Conservation (phyloP, 2,797 vertebrate species). For the Lepilemur septentrionalis region DNA sequence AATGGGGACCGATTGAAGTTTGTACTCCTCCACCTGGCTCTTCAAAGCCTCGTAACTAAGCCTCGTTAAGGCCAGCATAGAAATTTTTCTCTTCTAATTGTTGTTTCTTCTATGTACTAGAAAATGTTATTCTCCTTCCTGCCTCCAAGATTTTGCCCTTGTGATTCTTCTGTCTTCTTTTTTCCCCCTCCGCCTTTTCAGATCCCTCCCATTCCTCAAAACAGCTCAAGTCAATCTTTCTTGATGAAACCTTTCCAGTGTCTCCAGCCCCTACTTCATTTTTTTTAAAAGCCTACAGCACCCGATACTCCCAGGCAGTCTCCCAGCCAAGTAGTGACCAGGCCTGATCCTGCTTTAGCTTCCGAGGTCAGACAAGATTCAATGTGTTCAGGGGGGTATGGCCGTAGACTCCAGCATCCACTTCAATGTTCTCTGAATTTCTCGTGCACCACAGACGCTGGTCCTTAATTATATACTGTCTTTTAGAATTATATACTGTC, state of each 20-base stretch:
- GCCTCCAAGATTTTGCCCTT: not conserved
- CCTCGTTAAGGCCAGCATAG: not conserved
- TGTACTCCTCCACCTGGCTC: not conserved
- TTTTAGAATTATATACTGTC: not conserved
- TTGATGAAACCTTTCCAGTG: not conserved
- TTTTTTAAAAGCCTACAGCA: not conserved
- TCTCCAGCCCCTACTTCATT: not conserved
- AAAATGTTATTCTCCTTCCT: not conserved
- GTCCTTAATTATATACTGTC: not conserved
- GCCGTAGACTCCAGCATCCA: not conserved
- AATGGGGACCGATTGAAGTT: not conserved
- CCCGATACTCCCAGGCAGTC: not conserved
- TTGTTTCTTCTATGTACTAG: not conserved
- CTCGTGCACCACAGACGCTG: not conserved
- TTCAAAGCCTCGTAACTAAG: not conserved
- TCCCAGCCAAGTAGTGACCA: not conserved
- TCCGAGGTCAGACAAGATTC: not conserved
- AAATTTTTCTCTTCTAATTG: not conserved
- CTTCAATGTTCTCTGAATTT: not conserved
- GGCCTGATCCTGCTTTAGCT: not conserved
- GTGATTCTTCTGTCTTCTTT: not conserved
- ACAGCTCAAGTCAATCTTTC: not conserved
- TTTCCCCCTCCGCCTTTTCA: not conserved
- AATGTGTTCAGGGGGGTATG: not conserved
- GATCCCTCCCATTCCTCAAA: not conserved